A percentile compares a stretch with the other conserved stretches of the same genome.
Evolutionary conservation across 2,797 vertebrate genomes (phyloP).

Genomic region (Phataginus tricuspis): DNA sequence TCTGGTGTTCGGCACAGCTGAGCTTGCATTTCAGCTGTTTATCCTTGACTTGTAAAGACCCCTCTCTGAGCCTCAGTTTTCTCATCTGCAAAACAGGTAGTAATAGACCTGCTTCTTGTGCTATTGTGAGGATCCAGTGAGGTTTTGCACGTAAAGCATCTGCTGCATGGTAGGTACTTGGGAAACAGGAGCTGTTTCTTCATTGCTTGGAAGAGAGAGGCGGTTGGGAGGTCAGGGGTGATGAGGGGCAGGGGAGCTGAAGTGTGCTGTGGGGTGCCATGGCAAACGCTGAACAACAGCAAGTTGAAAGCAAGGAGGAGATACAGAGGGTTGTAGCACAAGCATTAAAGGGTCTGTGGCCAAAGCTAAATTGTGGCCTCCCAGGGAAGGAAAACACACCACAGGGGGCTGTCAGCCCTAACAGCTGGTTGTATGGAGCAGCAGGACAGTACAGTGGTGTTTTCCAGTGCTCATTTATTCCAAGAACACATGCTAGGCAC

Average conservation of each 20-base stretch:
- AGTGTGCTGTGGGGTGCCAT: neutral
- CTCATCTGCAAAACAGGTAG: neutral
- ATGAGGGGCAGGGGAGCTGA: neutral
- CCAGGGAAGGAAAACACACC: neutral
- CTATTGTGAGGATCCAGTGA: neutral
- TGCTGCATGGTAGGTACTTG: neutral
- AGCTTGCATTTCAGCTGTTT: neutral
- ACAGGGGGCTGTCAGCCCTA: neutral
- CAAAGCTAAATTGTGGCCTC: neutral
- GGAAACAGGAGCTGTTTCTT: neutral
- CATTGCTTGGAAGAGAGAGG: neutral
- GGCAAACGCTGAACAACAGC: neutral
- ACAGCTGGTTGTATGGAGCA: neutral
- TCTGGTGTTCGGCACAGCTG: neutral
- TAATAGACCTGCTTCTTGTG: neutral
- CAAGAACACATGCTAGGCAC: neutral
- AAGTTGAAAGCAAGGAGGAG: neutral
- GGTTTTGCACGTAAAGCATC: neutral
- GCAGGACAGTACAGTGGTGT: neutral
- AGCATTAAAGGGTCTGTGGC: neutral
- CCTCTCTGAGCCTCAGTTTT: neutral
- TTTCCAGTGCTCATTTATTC: neutral
- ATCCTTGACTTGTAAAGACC: neutral
- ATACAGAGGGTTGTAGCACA: fast-evolving
- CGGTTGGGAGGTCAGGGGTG: neutral